Evolutionary conservation across 2,888 invertebrate genomes (phyloP).

Genomic region (Lacanobia oleracea): DNA sequence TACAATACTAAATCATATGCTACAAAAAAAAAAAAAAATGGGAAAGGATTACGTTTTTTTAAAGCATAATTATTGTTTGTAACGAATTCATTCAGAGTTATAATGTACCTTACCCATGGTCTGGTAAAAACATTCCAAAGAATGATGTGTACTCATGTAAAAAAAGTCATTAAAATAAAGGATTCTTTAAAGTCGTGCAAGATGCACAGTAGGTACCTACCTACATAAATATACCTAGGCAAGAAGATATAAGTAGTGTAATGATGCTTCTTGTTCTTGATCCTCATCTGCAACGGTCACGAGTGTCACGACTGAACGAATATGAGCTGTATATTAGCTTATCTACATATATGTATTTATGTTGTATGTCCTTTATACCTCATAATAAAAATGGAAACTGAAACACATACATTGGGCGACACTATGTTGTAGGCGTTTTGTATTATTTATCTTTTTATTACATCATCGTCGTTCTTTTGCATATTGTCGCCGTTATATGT

Average conservation of each 20-base stretch:
- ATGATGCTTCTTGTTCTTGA: background rate
- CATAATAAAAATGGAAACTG: no score
- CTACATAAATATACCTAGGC: background rate
- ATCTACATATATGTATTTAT: no score
- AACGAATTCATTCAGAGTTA: no score
- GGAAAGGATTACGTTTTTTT: no score
- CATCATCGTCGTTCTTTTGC: background rate
- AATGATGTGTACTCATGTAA: background rate
- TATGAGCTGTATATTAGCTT: background rate
- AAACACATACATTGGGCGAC: no score
- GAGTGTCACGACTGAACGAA: background rate
- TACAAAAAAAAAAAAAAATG: no score
- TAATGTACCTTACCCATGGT: no score
- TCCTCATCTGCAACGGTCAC: conserved; percentile 5
- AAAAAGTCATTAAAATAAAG: background rate
- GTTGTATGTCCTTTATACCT: no score
- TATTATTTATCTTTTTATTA: background rate
- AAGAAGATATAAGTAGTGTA: background rate
- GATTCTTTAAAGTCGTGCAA: background rate
- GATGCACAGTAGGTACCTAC: background rate
- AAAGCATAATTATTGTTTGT: no score
- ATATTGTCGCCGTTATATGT: background rate
- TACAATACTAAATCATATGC: no score
- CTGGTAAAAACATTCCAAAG: no score
- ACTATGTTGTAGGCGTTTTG: background rate